Evolutionary conservation across 2,113 vertebrate species (phyloP).

Genomic region (Salvelinus sp.): DNA sequence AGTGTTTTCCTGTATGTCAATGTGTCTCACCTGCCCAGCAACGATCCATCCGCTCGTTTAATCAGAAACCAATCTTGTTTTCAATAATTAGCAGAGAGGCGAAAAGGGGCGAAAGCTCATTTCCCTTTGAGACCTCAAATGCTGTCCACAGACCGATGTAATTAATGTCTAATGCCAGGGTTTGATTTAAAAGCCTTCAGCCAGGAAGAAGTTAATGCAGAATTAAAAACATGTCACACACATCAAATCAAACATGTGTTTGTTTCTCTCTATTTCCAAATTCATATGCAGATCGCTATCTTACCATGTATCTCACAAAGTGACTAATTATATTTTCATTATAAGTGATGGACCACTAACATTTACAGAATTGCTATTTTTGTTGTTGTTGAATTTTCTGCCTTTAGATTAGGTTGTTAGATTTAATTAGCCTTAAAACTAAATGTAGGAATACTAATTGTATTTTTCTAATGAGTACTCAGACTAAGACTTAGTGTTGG

Average conservation of each 20-base stretch:
- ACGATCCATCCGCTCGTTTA: conserved; percentile 60
- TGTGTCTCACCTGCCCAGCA: conserved; percentile 40
- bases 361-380: conserved; percentile 22
- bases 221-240: conserved; percentile 58
- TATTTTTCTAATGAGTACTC: neutral
- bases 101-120: conserved; percentile 61
- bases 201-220: neutral
- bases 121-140: conserved; percentile 53
- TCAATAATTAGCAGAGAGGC: conserved; percentile 73
- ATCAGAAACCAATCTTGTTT: conserved; percentile 74
- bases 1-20: conserved; percentile 59
- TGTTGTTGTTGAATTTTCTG: conserved; percentile 6
- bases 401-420: conserved; percentile 8
- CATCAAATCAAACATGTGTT: conserved; percentile 27
- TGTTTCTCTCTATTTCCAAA: conserved; percentile 46
- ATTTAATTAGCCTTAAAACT: conserved; percentile 15
- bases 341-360: conserved; percentile 32
- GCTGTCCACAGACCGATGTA: conserved; percentile 57
- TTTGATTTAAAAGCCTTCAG: conserved; percentile 43
- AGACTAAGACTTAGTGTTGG: neutral
- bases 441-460: conserved; percentile 3
- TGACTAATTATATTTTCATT: conserved; percentile 12
- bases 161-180: conserved; percentile 61
- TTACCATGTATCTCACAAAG: conserved; percentile 34
- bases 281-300: conserved; percentile 37